Base-by-base conservation (phyloP, 2,888 invertebrate genomes). In the Archips crataeganus region DNA sequence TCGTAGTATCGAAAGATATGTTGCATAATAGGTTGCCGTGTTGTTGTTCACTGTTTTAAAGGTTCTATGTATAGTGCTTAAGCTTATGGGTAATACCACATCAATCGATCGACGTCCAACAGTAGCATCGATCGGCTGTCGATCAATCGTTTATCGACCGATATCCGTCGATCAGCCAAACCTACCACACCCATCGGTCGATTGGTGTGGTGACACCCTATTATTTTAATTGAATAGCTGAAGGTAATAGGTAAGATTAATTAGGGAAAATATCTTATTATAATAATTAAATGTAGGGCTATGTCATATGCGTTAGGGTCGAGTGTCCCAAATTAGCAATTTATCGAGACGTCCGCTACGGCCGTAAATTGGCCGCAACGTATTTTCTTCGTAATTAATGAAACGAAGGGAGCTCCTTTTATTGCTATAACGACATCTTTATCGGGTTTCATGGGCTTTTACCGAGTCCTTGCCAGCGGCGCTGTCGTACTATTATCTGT, bases 351-450 rank as follows among this genome's bases (percentile, higher is more conserved):
- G 80, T 87, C 84, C 85, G 88, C 88, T 84, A 83, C 83, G 80
- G 79, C 85, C 79, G 87, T 91, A 90, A 91, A 90, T 91, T 89
- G 83, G 81, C 81, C 81, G 79, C 84, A 84, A 87, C 84, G 84
- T 87, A 88, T 87, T 88, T 89, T 86, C 85, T 84, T 79, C 76
- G 85, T 85, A 89, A 90, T 89, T 89, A 91, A 90, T 89, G 86
- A 84, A 78, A 78, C 81, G 78, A 78, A 84, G 82, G 83, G 81
- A 84, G 84, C 83, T 83, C 80, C 82, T 87, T 90, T 90, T 89
- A 89, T 89, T 88, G 86, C 87, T 83, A 82, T 85, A 87, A 88
- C 84, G 87, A 89, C 87, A 87, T 87, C 87, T 91, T 89, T 87
- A 91, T 90, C 87, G 85, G 83, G 83, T 85, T 90, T 85, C 83